Conservation (phyloP, 2,797 vertebrate genomes). For the Chelon labrosus region DNA sequence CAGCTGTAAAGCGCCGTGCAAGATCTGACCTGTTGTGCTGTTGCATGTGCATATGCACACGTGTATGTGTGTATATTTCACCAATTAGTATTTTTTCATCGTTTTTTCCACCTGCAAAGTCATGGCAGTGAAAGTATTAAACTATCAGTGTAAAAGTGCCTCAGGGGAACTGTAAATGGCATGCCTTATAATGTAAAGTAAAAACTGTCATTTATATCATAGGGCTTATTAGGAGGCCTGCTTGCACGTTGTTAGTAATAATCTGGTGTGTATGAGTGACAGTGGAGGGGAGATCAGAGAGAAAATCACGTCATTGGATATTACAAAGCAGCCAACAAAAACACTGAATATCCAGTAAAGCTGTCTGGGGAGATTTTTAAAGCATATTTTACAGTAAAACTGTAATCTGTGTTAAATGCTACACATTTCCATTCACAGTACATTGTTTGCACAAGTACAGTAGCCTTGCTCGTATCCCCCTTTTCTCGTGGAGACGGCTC, state of each 20-base stretch:
- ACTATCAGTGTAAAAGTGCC: conserved; percentile 1
- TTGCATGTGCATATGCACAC: neutral
- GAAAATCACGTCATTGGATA: conserved; percentile 5
- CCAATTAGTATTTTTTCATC: conserved; percentile 3
- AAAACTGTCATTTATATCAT: conserved; percentile 3
- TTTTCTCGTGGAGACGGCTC: neutral
- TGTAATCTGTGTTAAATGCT: neutral
- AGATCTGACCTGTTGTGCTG: conserved; percentile 12
- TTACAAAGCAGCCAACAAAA: conserved; percentile 2
- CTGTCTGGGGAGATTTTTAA: neutral
- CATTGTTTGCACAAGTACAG: too few species aligned
- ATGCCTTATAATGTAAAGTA: conserved; percentile 14
- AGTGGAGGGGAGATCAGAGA: neutral
- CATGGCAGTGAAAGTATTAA: neutral
- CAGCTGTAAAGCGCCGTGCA: conserved; percentile 1
- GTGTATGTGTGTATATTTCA: conserved; percentile 20
- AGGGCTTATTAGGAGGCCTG: neutral
- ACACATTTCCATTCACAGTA: neutral
- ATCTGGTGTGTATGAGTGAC: conserved; percentile 16
- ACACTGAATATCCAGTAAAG: neutral
- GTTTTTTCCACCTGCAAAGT: conserved; percentile 7
- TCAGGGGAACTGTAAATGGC: neutral
- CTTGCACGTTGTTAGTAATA: neutral
- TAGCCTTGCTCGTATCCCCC: neutral
- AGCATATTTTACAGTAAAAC: neutral